Evolutionary conservation across 2,888 invertebrate genomes (phyloP).

Genomic region (Xylota sylvarum): DNA sequence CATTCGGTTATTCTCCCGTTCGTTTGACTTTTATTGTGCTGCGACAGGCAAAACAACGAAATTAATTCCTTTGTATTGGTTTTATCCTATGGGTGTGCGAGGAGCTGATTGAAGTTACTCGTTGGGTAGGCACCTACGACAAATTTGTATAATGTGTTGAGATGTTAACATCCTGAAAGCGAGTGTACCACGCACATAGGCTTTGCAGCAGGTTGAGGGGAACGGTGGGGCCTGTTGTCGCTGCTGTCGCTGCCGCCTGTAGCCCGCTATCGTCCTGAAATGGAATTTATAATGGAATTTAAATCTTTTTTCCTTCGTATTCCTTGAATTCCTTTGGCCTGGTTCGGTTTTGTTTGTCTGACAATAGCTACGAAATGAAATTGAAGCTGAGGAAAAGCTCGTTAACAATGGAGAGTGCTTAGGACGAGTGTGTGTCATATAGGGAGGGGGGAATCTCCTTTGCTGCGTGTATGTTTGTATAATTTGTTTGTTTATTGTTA

Average conservation of each 20-base stretch:
- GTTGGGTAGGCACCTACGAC: conserved; percentile 32
- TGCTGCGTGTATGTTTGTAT: conserved; percentile 67
- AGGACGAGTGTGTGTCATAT: conserved; percentile 5
- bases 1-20: conserved; percentile 28
- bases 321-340: conserved; percentile 54
- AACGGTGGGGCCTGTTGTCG: background rate
- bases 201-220: conserved; percentile 8
- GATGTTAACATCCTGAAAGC: conserved; percentile 54
- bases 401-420: conserved; percentile 69
- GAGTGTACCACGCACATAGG: conserved; percentile 8
- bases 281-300: conserved; percentile 69
- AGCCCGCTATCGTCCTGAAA: conserved; percentile 48
- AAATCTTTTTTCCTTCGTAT: conserved; percentile 41
- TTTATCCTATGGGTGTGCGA: conserved; percentile 44
- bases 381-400: conserved; percentile 62
- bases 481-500: conserved; percentile 74
- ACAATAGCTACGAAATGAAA: conserved; percentile 65
- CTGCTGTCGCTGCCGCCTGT: background rate
- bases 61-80: conserved; percentile 67
- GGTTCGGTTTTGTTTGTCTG: conserved; percentile 66
- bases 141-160: conserved; percentile 57
- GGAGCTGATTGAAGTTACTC: conserved; percentile 37
- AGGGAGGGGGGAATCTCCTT: conserved; percentile 16
- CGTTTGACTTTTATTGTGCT: conserved; percentile 58
- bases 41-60: conserved; percentile 59